Conservation (phyloP, 1,140 invertebrate genomes). For the Sitobion miscanthi region DNA sequence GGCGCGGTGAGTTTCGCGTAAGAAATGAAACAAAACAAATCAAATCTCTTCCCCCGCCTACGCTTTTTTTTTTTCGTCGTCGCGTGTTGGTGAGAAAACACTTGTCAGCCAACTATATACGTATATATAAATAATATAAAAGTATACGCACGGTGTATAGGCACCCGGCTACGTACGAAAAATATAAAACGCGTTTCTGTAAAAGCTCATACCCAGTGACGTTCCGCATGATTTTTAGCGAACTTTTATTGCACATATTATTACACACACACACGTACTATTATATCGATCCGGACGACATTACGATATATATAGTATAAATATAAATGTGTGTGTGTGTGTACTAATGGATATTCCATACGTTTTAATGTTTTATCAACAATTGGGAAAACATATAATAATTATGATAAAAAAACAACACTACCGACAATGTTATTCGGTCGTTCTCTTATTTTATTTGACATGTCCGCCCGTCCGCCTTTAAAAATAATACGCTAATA, state of each 20-base stretch:
- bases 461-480: no score
- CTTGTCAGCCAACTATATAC: neutral
- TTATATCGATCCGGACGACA: neutral
- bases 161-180: neutral
- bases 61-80: neutral
- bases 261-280: no score
- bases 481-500: neutral
- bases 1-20: neutral
- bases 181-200: neutral
- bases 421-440: neutral
- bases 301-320: neutral
- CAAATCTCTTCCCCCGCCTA: neutral
- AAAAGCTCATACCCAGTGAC: neutral
- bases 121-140: neutral
- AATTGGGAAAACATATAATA: neutral
- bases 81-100: neutral
- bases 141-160: neutral
- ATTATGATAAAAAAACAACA: no score
- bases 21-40: slow-evolving; percentile 17
- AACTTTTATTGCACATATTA: neutral
- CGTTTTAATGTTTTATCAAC: neutral
- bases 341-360: neutral
- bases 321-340: neutral
- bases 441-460: neutral
- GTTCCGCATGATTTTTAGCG: neutral